Percentiles rank a stretch among this genome's conserved stretches.
Evolutionary conservation across 2,113 vertebrate genomes (phyloP).

Genomic region (Hydrochoerus hydrochaeris): DNA sequence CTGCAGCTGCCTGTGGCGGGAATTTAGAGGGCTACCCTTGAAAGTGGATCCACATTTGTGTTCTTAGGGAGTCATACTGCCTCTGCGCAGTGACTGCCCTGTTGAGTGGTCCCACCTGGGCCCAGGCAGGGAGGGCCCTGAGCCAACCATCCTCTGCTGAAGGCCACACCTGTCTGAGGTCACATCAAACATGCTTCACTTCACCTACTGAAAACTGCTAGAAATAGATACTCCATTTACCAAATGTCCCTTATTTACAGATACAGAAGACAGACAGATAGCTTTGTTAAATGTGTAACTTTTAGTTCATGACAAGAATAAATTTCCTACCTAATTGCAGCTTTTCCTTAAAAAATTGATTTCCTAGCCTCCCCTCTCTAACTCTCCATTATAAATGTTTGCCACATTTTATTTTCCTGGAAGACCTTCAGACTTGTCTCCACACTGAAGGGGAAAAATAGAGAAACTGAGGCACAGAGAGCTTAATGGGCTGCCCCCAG

Average conservation of each 20-base stretch:
- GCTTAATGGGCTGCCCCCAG: background rate
- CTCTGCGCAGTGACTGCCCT: rapidly evolving
- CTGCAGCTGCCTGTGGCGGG: background rate
- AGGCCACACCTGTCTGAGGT: background rate
- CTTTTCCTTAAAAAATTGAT: background rate
- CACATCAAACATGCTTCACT: no score
- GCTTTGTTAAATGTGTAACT: background rate
- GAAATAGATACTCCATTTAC: background rate
- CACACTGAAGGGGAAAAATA: background rate
- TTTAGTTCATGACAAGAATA: background rate
- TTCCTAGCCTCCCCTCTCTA: background rate
- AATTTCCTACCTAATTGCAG: background rate
- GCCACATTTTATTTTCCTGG: background rate
- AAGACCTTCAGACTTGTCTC: background rate
- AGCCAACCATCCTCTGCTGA: background rate
- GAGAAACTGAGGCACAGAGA: background rate
- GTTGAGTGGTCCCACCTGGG: background rate
- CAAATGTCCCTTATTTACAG: background rate
- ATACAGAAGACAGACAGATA: background rate
- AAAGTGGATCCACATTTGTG: rapidly evolving
- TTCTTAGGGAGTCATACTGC: rapidly evolving
- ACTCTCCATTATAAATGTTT: background rate
- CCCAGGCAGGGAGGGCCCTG: background rate
- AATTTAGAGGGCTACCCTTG: rapidly evolving
- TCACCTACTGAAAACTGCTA: background rate